These are phyloP conservation scores for Proteles cristata DNA, from an alignment of 2,113 vertebrate genomes.

Conservation along the genomic window DNA sequence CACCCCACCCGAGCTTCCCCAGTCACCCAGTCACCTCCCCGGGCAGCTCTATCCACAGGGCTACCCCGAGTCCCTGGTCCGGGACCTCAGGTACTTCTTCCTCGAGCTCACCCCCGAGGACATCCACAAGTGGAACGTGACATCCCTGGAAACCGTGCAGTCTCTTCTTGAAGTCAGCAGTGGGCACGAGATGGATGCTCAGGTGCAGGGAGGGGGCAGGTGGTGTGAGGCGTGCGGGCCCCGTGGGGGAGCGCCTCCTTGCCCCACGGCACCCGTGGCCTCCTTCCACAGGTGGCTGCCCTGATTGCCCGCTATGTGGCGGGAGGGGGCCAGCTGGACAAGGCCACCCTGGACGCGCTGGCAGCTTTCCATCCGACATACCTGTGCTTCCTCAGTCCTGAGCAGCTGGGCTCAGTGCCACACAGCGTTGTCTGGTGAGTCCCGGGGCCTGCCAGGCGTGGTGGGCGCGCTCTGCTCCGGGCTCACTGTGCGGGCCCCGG, in stretches of 20 bases:
- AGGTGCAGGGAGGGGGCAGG: not conserved
- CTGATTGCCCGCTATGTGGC: constrained; percentile 83
- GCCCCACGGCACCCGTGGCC: not conserved
- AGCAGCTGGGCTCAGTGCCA: constrained; percentile 78
- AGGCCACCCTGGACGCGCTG: constrained; percentile 76
- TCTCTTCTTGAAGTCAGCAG: constrained; percentile 66
- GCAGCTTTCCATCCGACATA: constrained; percentile 78
- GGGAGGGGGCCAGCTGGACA: constrained; percentile 76
- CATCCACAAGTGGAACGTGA: constrained; percentile 78
- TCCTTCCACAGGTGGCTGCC: constrained; percentile 80
- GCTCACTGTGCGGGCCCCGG: rapidly evolving
- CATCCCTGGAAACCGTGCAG: constrained; percentile 69
- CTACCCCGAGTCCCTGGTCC: constrained; percentile 79
- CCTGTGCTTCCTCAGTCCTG: constrained; percentile 85
- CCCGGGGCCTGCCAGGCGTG: rapidly evolving
- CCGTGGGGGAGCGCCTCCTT: rapidly evolving
- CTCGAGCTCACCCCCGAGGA: not conserved
- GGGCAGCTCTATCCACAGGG: constrained; percentile 80
- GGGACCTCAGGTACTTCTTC: constrained; percentile 5
- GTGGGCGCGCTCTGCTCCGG: rapidly evolving
- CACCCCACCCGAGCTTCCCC: rapidly evolving
- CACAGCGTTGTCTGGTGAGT: constrained; percentile 86
- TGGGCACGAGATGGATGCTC: not conserved
- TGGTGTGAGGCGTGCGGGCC: not conserved
- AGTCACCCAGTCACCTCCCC: not conserved